These are phyloP conservation scores for Camponotus floridanus DNA, from an alignment of 1,140 invertebrate genomes.

Conservation along the genomic window DNA sequence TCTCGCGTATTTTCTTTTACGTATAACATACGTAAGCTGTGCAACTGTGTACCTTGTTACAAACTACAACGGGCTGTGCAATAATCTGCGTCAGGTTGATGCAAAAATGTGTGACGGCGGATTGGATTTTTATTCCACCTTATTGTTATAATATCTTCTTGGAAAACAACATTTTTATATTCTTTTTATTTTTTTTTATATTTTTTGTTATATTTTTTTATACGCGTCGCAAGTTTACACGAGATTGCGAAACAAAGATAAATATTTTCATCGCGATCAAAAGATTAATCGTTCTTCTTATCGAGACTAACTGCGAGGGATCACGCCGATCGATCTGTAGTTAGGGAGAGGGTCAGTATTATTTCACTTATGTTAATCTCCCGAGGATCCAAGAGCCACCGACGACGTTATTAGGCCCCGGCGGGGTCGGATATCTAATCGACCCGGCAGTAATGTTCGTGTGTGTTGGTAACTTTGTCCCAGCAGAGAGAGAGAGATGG, in stretches of 20 bases:
- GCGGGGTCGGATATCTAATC: conserved; percentile 61
- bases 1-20: conserved; percentile 29
- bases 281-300: background rate
- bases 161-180: background rate
- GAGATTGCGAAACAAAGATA: background rate
- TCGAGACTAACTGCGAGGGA: background rate
- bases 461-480: conserved; percentile 56
- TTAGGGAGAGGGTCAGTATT: conserved; percentile 25
- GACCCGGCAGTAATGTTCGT: conserved; percentile 64
- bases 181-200: background rate
- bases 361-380: conserved; percentile 56
- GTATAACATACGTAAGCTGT: background rate
- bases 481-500: background rate
- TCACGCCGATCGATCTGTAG: background rate
- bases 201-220: too few species aligned
- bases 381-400: conserved; percentile 12
- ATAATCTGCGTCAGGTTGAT: background rate
- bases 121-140: background rate
- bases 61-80: background rate
- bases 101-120: background rate
- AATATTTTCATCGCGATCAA: background rate
- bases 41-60: background rate
- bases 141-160: background rate
- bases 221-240: too few species aligned
- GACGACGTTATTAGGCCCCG: conserved; percentile 58